A percentile compares a stretch with the other conserved stretches of the same genome.
Conservation (phyloP, 2,113 vertebrate genomes). For the Crotalus horridus region DNA sequence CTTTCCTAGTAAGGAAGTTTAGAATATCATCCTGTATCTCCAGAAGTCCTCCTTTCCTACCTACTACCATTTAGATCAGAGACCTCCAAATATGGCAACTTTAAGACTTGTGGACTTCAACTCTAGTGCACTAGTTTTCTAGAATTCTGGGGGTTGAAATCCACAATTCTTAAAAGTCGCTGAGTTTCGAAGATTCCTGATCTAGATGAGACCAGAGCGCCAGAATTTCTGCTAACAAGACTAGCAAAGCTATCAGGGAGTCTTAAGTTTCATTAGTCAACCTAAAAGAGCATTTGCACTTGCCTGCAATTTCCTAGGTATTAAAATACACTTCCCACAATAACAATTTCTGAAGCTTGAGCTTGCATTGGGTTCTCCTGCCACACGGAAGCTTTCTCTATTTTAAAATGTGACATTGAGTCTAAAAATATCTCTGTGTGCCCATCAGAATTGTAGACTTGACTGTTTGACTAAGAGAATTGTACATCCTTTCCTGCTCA, state of each 20-base stretch:
- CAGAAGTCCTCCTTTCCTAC: background rate
- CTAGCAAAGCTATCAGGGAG: background rate
- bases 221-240: background rate
- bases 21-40: background rate
- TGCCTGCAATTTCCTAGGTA: background rate
- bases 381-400: background rate
- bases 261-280: background rate
- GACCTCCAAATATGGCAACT: too few species aligned
- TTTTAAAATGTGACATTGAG: background rate
- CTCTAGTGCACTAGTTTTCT: too few species aligned
- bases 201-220: background rate
- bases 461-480: background rate
- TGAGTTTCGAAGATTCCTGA: too few species aligned
- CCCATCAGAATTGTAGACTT: background rate
- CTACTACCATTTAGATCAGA: too few species aligned
- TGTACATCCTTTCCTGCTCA: background rate
- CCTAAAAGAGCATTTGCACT: background rate
- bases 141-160: too few species aligned
- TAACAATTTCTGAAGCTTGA: background rate
- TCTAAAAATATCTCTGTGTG: background rate
- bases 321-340: background rate
- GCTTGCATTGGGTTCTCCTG: background rate
- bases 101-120: too few species aligned
- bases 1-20: background rate
- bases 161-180: too few species aligned